Evolutionary conservation across 2,888 invertebrate species (phyloP), one percentile per base, ranked within the genome.

Genomic region (Neuroscelio doddi): DNA sequence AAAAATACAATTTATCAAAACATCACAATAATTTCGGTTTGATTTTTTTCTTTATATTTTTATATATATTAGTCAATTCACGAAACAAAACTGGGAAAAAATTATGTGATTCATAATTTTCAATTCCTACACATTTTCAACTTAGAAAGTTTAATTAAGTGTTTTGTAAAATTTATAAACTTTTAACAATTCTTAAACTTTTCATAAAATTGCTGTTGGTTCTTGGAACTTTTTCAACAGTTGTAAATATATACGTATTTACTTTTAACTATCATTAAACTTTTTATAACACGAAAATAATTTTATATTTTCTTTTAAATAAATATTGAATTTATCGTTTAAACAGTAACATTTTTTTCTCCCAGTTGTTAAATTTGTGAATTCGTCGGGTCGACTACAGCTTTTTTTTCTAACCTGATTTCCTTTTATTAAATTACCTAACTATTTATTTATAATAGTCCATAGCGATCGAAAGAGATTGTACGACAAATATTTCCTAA

Each of bases 391-490:
- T 16, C 39, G 10, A 30, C 27, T 17, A 57, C 10, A 26, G 14
- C 41, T 9, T 29, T 27, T 15, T 30, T 32, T 29, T 38, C 51
- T 50, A 46, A 26, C 42, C 47, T 32, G 41, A 44, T 26, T 38
- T 26, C 17, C 26, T 42, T 56, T 45, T 39, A 34, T 65, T 66
- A 42, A 49, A 56, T 61, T 67, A 72, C 64, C 68, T 71, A 74
- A 64, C 64, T 69, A 71, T 52, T 67, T 69, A 68, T 58, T 46
- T 71, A 63, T 68, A 57, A 53, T 70, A 70, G 65, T 71, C 55
- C 62, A 70, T 70, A 71, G 69, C 57, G 49, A 68, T 68, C 57
- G 68, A 73, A 70, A 69, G 63, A 74, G 73, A 76, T 72, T 75
- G 72, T 71, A 75, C 74, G 72, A 74, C 69, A 75, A 69, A 65